phyloP scores from a whole-genome alignment of 1,140 invertebrate genomes.

The Radopholus similis region DNA sequence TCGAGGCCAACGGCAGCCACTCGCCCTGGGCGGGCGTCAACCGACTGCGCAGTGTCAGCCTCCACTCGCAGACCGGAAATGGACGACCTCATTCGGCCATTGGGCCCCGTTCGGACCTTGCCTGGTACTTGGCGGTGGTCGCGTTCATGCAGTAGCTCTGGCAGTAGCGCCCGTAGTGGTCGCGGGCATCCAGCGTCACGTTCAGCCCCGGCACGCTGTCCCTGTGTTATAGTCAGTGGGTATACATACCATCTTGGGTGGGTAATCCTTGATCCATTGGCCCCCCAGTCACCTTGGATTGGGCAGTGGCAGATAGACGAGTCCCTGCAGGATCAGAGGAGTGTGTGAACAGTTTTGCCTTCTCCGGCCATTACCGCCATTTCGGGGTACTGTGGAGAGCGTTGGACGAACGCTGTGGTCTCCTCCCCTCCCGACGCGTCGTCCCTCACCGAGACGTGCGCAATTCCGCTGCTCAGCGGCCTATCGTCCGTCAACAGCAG shows the following conservation, averaged over 20 bases:
- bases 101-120: constrained; percentile 10
- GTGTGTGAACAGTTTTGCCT: not conserved
- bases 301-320: constrained; percentile 54
- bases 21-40: constrained; percentile 1
- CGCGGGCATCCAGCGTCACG: constrained; percentile 48
- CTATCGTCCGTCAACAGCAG: constrained; percentile 44
- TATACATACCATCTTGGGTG: too few species aligned
- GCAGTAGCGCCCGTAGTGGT: constrained; percentile 57
- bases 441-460: constrained; percentile 44
- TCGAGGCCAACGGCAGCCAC: constrained; percentile 40
- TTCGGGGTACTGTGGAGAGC: constrained; percentile 48
- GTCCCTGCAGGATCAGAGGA: constrained; percentile 30
- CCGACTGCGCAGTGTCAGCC: constrained; percentile 31
- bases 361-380: constrained; percentile 34
- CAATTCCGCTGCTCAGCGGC: constrained; percentile 47
- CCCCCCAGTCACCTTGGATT: constrained; percentile 46
- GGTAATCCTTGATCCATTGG: too few species aligned
- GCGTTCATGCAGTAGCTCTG: constrained; percentile 56
- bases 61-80: constrained; percentile 52
- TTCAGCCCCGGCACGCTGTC: constrained; percentile 32
- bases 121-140: constrained; percentile 52
- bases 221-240: too few species aligned
- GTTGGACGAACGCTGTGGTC: constrained; percentile 42
- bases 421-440: constrained; percentile 11
- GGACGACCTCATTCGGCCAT: not conserved